Percentiles rank a stretch among this genome's conserved stretches.
Conservation (phyloP, 2,888 invertebrate species). For the Hirtodrosophila duncani region DNA sequence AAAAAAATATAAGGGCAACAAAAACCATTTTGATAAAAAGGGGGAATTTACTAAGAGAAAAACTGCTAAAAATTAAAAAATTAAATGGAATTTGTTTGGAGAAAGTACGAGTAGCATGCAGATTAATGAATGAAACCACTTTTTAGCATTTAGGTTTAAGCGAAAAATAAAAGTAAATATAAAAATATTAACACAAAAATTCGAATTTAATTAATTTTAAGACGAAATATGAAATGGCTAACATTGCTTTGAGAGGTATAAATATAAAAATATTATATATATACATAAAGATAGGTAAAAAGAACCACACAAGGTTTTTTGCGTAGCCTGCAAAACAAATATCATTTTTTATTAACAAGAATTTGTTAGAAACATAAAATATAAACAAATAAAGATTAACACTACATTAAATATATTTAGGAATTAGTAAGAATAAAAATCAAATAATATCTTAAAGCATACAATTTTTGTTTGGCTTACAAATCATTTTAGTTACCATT, state of each 20-base stretch:
- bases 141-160: slow-evolving; percentile 64
- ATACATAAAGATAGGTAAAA: slow-evolving; percentile 10
- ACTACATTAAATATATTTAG: slow-evolving; percentile 15
- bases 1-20: slow-evolving; percentile 29
- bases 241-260: slow-evolving; percentile 58
- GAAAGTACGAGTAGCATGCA: slow-evolving; percentile 24
- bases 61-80: slow-evolving; percentile 38
- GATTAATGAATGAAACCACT: slow-evolving; percentile 57
- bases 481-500: slow-evolving; percentile 38
- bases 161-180: slow-evolving; percentile 49
- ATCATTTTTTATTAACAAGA: slow-evolving; percentile 21
- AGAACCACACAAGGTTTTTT: slow-evolving; percentile 55
- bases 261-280: slow-evolving; percentile 8
- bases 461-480: slow-evolving; percentile 9
- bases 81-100: slow-evolving; percentile 53
- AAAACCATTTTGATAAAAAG: slow-evolving; percentile 17
- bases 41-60: slow-evolving; percentile 74
- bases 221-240: slow-evolving; percentile 48
- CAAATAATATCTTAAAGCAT: too few relatives aligned
- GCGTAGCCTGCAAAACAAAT: slow-evolving; percentile 42
- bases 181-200: slow-evolving; percentile 76
- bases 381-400: slow-evolving; percentile 17
- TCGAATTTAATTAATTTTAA: slow-evolving; percentile 77
- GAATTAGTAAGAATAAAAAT: too few relatives aligned
- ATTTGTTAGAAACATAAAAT: slow-evolving; percentile 16